phyloP scores from a whole-genome alignment of 2,113 vertebrate species.

The Nannospalax galili region DNA sequence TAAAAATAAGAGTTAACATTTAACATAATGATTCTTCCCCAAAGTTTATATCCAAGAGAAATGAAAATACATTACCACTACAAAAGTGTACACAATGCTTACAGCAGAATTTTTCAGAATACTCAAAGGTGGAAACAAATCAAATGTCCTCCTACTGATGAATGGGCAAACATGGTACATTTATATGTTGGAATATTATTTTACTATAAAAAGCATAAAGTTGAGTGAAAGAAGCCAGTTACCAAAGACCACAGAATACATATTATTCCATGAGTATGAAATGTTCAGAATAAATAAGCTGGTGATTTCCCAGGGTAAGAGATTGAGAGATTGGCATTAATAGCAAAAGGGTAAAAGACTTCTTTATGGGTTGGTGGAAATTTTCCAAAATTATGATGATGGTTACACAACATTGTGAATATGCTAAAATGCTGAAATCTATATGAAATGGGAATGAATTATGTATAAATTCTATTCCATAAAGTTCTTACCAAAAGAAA shows the following conservation, averaged over 20 bases:
- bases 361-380: neutral
- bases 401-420: neutral
- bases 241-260: neutral
- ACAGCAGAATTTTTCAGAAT: neutral
- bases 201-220: neutral
- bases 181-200: neutral
- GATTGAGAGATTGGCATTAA: neutral
- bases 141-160: neutral
- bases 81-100: too few relatives aligned
- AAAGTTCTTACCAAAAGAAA: neutral
- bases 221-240: neutral
- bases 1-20: too few relatives aligned
- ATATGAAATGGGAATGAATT: neutral
- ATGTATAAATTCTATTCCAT: neutral
- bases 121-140: neutral
- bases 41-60: too few relatives aligned
- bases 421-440: neutral
- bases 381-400: neutral
- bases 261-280: neutral
- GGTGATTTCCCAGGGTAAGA: neutral
- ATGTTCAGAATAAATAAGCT: neutral
- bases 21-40: too few relatives aligned
- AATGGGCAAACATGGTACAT: neutral
- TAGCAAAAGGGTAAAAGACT: neutral
- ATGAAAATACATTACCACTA: too few relatives aligned